phyloP scores from a whole-genome alignment of 1,140 invertebrate genomes.

The Saxidomus purpurata region DNA sequence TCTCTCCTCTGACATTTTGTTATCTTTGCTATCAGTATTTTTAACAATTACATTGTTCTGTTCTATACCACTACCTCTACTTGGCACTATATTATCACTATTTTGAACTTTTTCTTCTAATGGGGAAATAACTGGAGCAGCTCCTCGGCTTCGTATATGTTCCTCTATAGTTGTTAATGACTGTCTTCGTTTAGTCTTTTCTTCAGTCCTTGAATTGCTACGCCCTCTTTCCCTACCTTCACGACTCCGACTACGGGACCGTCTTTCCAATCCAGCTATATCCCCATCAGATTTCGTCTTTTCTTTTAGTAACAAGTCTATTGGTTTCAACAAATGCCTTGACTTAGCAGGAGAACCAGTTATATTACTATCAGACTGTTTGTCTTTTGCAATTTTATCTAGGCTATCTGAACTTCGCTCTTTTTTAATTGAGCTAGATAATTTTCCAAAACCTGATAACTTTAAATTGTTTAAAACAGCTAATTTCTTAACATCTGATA shows the following conservation, averaged over 20 bases:
- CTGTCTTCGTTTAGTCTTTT: conserved; percentile 60
- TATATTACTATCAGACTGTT: conserved; percentile 48
- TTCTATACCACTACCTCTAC: conserved; percentile 26
- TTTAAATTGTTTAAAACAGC: conserved; percentile 69
- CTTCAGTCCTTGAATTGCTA: conserved; percentile 54
- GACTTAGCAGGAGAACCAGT: conserved; percentile 50
- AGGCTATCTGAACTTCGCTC: conserved; percentile 62
- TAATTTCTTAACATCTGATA: conserved; percentile 77
- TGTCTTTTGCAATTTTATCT: conserved; percentile 58
- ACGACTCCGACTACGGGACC: conserved; percentile 25
- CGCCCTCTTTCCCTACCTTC: conserved; percentile 48
- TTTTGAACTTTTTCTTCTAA: conserved; percentile 44
- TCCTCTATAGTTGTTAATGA: conserved; percentile 68
- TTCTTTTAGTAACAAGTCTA: conserved; percentile 59
- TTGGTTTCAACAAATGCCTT: conserved; percentile 68
- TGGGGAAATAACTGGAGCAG: conserved; percentile 45
- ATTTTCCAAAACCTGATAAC: conserved; percentile 61
- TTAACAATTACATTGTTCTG: conserved; percentile 28
- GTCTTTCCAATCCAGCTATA: conserved; percentile 55
- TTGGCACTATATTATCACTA: conserved; percentile 23
- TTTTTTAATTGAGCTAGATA: conserved; percentile 50
- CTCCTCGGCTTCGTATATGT: conserved; percentile 54
- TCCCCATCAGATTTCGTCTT: conserved; percentile 66
- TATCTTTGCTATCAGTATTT: conserved; percentile 51
- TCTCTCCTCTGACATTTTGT: conserved; percentile 33